Conservation (phyloP, 1,140 invertebrate genomes). For the Lepidurus packardi region DNA sequence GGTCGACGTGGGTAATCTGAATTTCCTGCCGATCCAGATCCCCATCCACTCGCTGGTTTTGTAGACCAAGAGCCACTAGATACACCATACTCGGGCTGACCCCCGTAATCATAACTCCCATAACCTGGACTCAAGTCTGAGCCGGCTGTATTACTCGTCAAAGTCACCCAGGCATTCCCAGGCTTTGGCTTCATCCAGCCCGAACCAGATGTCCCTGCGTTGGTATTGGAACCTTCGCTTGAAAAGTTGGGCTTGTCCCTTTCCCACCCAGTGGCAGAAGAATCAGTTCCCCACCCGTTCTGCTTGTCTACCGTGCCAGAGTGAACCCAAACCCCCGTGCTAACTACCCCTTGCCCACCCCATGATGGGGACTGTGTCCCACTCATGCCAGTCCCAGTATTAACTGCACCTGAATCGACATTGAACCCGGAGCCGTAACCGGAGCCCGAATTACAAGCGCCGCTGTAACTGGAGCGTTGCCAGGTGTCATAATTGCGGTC, state of each 20-base stretch:
- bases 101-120: neutral
- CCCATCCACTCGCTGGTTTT: neutral
- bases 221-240: neutral
- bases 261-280: neutral
- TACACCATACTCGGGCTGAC: neutral
- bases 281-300: neutral
- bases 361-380: neutral
- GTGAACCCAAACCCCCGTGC: conserved; percentile 6
- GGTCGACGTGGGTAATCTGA: neutral
- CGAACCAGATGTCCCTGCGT: neutral
- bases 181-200: neutral
- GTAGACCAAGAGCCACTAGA: neutral
- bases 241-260: neutral
- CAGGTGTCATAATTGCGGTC: conserved; percentile 34
- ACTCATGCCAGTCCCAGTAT: neutral
- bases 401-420: neutral
- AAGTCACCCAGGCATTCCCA: neutral
- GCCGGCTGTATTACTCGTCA: neutral
- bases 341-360: conserved; percentile 11
- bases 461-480: conserved; percentile 26
- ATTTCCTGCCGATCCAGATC: neutral
- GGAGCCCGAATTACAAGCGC: conserved; percentile 23
- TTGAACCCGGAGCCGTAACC: conserved; percentile 1
- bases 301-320: conserved; percentile 13
- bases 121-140: neutral